These are phyloP conservation scores for Toxonevra muliebris DNA, from an alignment of 2,888 invertebrate genomes.

Conservation along the genomic window DNA sequence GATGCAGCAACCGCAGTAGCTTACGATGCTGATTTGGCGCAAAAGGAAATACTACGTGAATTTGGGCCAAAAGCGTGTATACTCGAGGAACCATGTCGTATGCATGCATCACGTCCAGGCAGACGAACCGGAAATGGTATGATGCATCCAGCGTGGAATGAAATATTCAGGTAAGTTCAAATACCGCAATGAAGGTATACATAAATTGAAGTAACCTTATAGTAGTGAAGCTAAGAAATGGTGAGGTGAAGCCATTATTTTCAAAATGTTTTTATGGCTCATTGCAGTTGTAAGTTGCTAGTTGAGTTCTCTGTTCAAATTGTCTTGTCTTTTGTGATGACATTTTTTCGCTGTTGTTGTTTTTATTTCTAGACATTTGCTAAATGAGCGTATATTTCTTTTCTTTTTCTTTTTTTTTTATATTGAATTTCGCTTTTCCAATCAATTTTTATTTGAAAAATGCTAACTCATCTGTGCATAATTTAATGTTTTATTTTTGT, in stretches of 20 bases:
- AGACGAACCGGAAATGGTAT: conserved; percentile 40
- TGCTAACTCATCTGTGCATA: conserved; percentile 65
- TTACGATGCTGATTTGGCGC: conserved; percentile 76
- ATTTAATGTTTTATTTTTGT: conserved; percentile 58
- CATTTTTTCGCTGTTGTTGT: conserved; percentile 9
- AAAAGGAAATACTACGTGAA: conserved; percentile 79
- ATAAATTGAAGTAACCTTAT: neutral
- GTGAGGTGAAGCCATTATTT: neutral
- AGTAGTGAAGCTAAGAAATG: neutral
- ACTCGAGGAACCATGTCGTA: conserved; percentile 77
- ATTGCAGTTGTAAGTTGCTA: conserved; percentile 43
- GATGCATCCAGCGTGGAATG: conserved; percentile 50
- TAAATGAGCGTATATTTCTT: conserved; percentile 17
- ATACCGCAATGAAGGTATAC: neutral
- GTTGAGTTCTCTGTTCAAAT: neutral
- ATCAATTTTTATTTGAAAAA: conserved; percentile 64
- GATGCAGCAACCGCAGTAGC: conserved; percentile 63
- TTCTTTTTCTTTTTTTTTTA: conserved; percentile 23
- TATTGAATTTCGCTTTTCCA: conserved; percentile 53
- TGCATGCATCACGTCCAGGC: conserved; percentile 61
- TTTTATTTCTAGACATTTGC: conserved; percentile 18
- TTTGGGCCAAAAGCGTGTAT: conserved; percentile 82
- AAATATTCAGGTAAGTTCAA: conserved; percentile 77
- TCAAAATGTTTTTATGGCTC: conserved; percentile 47
- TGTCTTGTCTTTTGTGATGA: neutral